Conservation (phyloP, 2,797 vertebrate genomes). For the Agapornis canus region DNA sequence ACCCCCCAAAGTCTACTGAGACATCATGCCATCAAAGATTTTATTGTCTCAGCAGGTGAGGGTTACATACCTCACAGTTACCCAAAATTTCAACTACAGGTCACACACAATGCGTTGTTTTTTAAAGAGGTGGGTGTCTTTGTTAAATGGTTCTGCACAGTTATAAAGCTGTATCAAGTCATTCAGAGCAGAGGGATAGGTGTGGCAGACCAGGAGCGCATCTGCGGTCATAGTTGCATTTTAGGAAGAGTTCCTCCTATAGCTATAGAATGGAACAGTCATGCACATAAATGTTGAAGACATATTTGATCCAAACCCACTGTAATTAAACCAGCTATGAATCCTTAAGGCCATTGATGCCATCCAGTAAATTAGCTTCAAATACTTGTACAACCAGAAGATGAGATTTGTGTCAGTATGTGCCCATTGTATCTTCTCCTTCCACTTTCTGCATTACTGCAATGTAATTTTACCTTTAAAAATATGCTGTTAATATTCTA, state of each 20-base stretch:
- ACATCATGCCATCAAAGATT: constrained; percentile 1
- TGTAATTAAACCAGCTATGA: not conserved
- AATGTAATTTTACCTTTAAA: not conserved
- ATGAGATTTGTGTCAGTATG: not conserved
- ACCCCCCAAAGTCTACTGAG: not conserved
- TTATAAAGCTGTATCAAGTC: not conserved
- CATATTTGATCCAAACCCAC: not conserved
- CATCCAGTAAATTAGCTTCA: not conserved
- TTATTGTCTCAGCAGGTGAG: constrained; percentile 17
- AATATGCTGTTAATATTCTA: not conserved
- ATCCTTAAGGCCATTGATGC: not conserved
- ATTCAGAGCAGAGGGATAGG: not conserved
- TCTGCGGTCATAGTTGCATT: not conserved
- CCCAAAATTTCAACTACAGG: not conserved
- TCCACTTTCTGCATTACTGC: not conserved
- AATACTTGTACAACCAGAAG: not conserved
- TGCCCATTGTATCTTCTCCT: not conserved
- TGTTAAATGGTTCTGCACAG: not conserved
- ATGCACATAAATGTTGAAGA: not conserved
- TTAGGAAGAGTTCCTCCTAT: not conserved
- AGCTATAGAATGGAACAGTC: not conserved
- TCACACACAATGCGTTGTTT: not conserved
- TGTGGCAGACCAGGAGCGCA: not conserved
- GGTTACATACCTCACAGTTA: not conserved
- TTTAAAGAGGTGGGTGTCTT: not conserved